phyloP scores from a whole-genome alignment of 2,888 invertebrate species.

The Prosapia bicincta region DNA sequence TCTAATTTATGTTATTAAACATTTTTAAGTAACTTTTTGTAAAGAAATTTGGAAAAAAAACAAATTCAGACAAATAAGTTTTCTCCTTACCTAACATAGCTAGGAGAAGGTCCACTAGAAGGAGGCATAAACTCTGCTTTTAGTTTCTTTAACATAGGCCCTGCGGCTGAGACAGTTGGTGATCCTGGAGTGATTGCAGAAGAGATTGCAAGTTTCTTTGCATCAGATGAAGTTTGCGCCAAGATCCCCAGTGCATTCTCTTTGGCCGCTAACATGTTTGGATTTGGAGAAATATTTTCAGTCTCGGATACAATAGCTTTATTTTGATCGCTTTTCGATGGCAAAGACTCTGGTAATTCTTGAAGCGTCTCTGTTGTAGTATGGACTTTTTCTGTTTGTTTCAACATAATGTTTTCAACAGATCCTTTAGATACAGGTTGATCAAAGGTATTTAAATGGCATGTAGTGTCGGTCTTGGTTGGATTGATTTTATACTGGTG shows the following conservation, averaged over 20 bases:
- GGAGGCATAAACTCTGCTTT: conserved; percentile 49
- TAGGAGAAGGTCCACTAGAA: conserved; percentile 46
- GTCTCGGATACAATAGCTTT: neutral
- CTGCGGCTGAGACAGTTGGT: conserved; percentile 39
- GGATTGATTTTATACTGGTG: conserved; percentile 50
- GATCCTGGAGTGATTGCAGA: neutral
- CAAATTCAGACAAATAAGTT: too few relatives aligned
- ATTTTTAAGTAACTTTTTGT: too few relatives aligned
- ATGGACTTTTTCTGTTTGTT: neutral
- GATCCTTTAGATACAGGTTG: neutral
- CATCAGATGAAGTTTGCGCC: conserved; percentile 24
- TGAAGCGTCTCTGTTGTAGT: neutral
- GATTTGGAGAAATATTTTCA: neutral
- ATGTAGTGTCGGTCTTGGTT: neutral
- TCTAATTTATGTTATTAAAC: too few relatives aligned
- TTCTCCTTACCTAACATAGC: conserved; percentile 47
- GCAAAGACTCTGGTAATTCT: neutral
- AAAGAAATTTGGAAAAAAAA: too few relatives aligned
- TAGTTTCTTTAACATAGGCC: conserved; percentile 41
- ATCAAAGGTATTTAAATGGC: neutral
- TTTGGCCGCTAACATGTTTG: conserved; percentile 24
- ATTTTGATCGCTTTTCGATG: neutral
- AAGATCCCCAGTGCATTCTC: conserved; percentile 33
- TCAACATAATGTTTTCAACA: neutral
- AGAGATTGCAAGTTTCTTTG: conserved; percentile 18